These are phyloP conservation scores for Holacanthella duospinosa DNA, from an alignment of 2,888 invertebrate species.

Conservation along the genomic window DNA sequence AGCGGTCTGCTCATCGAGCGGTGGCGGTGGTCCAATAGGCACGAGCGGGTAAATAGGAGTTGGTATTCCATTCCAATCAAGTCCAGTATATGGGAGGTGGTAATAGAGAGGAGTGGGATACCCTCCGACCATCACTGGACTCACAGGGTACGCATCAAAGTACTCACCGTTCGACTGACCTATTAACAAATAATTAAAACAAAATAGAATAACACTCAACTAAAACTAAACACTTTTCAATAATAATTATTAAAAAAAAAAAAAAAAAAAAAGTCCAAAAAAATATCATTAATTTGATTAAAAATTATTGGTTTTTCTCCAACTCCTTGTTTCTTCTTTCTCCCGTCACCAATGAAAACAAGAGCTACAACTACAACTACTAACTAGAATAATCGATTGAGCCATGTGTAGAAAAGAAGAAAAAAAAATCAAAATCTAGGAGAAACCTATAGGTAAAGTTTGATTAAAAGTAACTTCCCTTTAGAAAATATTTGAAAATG, in stretches of 20 bases:
- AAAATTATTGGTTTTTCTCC: not conserved
- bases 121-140: slow-evolving; percentile 35
- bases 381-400: no score
- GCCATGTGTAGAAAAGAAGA: no score
- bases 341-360: not conserved
- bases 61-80: slow-evolving; percentile 36
- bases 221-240: not conserved
- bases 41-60: slow-evolving; percentile 29
- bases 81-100: slow-evolving; percentile 32
- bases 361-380: no score
- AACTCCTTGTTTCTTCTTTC: not conserved
- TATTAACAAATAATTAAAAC: slow-evolving; percentile 7
- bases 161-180: slow-evolving; percentile 36
- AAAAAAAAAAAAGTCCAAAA: not conserved
- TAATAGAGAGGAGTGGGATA: slow-evolving; percentile 34
- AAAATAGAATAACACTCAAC: not conserved
- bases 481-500: no score
- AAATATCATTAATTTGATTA: not conserved
- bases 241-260: not conserved
- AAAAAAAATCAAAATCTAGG: no score
- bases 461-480: no score
- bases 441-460: no score
- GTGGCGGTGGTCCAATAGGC: slow-evolving; percentile 12
- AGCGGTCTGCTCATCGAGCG: not conserved
- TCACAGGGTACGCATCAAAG: slow-evolving; percentile 36